These are phyloP conservation scores for Lamellibrachia satsuma DNA, from an alignment of 2,888 invertebrate species.

Conservation along the genomic window DNA sequence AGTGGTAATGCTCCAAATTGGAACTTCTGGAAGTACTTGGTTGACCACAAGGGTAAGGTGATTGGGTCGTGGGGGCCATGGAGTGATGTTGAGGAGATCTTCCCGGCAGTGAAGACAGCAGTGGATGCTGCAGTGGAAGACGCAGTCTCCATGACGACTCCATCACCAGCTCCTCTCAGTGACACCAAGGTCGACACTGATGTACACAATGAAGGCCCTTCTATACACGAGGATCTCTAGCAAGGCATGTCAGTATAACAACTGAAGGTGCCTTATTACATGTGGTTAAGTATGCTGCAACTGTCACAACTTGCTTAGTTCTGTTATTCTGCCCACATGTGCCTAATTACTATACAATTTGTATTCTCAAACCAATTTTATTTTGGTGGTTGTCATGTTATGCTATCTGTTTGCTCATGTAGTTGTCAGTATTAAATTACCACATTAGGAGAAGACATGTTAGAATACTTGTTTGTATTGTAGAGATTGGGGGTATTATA, in stretches of 20 bases:
- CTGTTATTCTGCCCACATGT: not conserved
- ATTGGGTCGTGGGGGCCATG: slow-evolving; percentile 66
- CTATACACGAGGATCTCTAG: not conserved
- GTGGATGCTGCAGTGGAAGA: slow-evolving; percentile 29
- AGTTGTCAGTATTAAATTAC: too few relatives aligned
- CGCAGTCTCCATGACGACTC: not conserved
- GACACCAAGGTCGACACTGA: not conserved
- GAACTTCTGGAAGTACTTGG: slow-evolving; percentile 71
- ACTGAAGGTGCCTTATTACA: not conserved
- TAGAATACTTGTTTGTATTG: too few relatives aligned
- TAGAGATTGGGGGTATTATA: not conserved
- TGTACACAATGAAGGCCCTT: not conserved
- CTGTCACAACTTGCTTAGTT: not conserved
- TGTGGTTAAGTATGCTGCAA: not conserved
- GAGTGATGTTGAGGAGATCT: slow-evolving; percentile 42
- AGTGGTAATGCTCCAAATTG: slow-evolving; percentile 64
- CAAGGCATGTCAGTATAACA: not conserved
- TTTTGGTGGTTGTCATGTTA: too few relatives aligned
- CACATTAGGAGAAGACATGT: too few relatives aligned
- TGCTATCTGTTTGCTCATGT: too few relatives aligned
- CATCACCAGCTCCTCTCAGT: not conserved
- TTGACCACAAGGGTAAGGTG: slow-evolving; percentile 66
- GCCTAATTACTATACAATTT: not conserved
- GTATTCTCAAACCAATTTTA: not conserved
- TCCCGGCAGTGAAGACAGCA: slow-evolving; percentile 27